Evolutionary conservation across 2,113 vertebrate species (phyloP), one percentile per base, ranked within the genome.

Genomic region (Murina feae): DNA sequence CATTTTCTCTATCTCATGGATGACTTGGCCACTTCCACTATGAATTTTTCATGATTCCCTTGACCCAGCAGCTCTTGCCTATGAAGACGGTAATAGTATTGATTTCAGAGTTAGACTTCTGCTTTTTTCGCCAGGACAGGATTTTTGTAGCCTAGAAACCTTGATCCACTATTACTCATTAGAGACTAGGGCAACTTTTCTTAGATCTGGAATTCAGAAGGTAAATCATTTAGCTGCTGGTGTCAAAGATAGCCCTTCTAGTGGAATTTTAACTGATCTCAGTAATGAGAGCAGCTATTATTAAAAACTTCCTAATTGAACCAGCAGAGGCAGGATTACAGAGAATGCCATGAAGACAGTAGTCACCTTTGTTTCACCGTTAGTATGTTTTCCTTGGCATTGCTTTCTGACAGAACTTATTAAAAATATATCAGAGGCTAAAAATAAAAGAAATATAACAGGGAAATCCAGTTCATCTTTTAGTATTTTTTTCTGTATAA

Each of bases 11-110:
- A 90, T 98, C 98, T 98, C 98, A 98, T 98, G 97, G 98, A 98
- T 98, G 98, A 98, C 98, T 98, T 98, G 98, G 98, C 98, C 98
- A 98, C 98, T 98, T 99, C 98, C 87, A 95, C 97, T 97, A 98
- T 99, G 98, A 99, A 99, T 99, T 98, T 99, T 99, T 99, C 98
- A 99, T 99, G 98, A 98, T 98, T 98, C 98, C 98, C 97, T 98
- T 98, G 97, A 98, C 98, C 98, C 97, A 98, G 98, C 97, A 98
- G 98, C 97, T 98, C 98, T 98, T 97, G 98, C 98, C 98, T 98
- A 98, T 98, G 98, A 98, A 98, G 98, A 98, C 97, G 98, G 98
- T 98, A 98, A 98, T 82, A 91, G 97, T 98, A 99, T 99, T 98
- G 98, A 99, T 99, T 98, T 98, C 83, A 39, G 98, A 98, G 98